phyloP scores from a whole-genome alignment of 2,113 vertebrate genomes.

The Chionomys nivalis region DNA sequence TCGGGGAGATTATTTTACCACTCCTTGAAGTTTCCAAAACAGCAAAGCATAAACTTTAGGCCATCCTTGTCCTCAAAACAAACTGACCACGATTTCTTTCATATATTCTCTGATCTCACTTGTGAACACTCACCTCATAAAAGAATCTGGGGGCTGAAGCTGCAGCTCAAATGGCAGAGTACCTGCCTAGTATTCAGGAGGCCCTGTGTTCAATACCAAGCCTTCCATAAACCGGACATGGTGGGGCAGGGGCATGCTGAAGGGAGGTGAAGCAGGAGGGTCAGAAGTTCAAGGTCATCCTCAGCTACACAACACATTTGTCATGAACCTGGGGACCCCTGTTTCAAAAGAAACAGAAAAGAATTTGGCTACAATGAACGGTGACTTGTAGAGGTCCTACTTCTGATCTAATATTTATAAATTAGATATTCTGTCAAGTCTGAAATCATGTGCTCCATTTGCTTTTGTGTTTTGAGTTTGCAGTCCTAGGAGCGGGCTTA shows the following conservation, averaged over 20 bases:
- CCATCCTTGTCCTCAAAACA: background rate
- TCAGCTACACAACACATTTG: background rate
- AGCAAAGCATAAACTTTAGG: rapidly evolving
- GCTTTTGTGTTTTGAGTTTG: background rate
- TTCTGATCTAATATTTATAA: background rate
- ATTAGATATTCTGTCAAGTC: constrained; percentile 8
- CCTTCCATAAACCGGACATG: too few species aligned
- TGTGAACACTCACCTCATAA: background rate
- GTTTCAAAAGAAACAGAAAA: background rate
- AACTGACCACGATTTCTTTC: background rate
- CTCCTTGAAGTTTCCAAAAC: background rate
- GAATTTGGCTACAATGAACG: background rate
- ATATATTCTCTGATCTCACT: background rate
- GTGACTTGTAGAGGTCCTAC: background rate
- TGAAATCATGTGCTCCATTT: background rate
- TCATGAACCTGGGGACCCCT: background rate
- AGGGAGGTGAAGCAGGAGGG: background rate
- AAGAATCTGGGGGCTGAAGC: background rate
- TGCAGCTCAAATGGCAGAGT: background rate
- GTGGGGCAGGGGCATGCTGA: too few species aligned
- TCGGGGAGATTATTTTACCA: background rate
- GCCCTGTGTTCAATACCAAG: background rate
- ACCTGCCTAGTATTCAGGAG: too few species aligned
- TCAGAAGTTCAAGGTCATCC: background rate
- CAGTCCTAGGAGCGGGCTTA: background rate